Evolutionary conservation across 2,113 vertebrate species (phyloP).

Genomic region (Cynoglossus semilaevis): DNA sequence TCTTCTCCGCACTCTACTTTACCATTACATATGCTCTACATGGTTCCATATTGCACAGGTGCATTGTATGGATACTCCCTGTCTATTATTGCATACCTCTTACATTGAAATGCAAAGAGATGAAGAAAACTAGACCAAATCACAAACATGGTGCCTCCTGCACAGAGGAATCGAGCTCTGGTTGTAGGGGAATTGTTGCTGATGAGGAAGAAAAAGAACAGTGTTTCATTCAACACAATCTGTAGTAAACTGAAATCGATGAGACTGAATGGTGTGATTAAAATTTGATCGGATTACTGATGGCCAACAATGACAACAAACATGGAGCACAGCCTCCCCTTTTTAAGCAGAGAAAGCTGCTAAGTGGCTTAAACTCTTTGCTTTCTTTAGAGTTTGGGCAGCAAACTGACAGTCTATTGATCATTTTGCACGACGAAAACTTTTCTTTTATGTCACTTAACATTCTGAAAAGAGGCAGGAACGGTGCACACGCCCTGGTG

Average conservation of each 20-base stretch:
- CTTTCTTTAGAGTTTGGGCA: constrained; percentile 23
- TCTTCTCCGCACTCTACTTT: too few relatives aligned
- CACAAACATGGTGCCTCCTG: constrained; percentile 38
- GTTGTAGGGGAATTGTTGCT: constrained; percentile 63
- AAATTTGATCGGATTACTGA: constrained; percentile 63
- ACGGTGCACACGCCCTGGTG: constrained; percentile 8
- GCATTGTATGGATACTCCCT: not conserved
- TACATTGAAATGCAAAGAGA: constrained; percentile 29
- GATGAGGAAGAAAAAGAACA: constrained; percentile 52
- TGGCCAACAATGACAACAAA: constrained; percentile 65
- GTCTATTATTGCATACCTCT: not conserved
- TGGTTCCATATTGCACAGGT: not conserved
- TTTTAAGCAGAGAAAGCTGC: constrained; percentile 45
- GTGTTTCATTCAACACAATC: constrained; percentile 61
- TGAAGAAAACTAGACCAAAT: constrained; percentile 22
- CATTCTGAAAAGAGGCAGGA: constrained; percentile 29
- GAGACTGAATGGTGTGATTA: constrained; percentile 64
- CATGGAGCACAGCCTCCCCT: constrained; percentile 22
- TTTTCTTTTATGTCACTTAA: constrained; percentile 18
- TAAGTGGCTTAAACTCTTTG: constrained; percentile 46
- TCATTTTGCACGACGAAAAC: constrained; percentile 38
- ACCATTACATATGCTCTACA: too few relatives aligned
- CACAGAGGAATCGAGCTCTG: constrained; percentile 35
- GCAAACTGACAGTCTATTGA: constrained; percentile 55
- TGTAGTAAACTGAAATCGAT: constrained; percentile 72